Evolutionary conservation across 2,888 invertebrate species (phyloP).

Genomic region (Incurvaria masculella): DNA sequence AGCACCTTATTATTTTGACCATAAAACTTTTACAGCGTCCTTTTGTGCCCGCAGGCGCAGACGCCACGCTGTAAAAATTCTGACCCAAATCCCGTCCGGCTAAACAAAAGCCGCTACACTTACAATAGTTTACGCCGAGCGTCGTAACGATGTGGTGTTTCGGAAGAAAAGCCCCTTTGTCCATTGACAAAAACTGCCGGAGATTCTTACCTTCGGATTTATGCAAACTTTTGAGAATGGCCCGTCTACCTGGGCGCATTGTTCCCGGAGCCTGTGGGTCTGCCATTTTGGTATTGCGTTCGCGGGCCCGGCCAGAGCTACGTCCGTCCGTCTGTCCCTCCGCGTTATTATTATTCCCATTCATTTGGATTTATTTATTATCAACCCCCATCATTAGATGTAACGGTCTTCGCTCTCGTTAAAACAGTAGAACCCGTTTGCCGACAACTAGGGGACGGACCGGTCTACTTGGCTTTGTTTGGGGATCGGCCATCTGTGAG

Average conservation of each 20-base stretch:
- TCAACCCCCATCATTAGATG: conserved; percentile 54
- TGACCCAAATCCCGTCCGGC: conserved; percentile 52
- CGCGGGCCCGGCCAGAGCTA: conserved; percentile 17
- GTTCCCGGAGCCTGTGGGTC: conserved; percentile 49
- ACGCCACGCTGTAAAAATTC: conserved; percentile 52
- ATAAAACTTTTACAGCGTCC: not conserved
- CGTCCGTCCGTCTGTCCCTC: not conserved
- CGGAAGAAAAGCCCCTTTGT: conserved; percentile 53
- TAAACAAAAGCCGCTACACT: conserved; percentile 49
- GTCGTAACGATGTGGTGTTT: conserved; percentile 54
- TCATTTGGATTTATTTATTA: conserved; percentile 36
- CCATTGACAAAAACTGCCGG: conserved; percentile 50
- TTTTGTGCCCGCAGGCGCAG: conserved; percentile 17
- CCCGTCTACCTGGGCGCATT: conserved; percentile 46
- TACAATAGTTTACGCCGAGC: conserved; percentile 48
- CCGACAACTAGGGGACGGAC: conserved; percentile 37
- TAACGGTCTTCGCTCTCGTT: conserved; percentile 53
- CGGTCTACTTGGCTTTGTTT: conserved; percentile 32
- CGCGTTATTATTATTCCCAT: conserved; percentile 34
- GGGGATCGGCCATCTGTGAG: conserved; percentile 30
- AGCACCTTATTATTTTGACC: not conserved
- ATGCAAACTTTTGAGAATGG: conserved; percentile 32
- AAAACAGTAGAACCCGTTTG: conserved; percentile 54
- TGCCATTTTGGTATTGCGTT: conserved; percentile 50
- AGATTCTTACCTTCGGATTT: conserved; percentile 34